Evolutionary conservation across 53 echinoderm and acorn worm genomes (phyloP), one percentile per base, ranked within the genome.

Genomic region (Mesocentrotus franciscanus): DNA sequence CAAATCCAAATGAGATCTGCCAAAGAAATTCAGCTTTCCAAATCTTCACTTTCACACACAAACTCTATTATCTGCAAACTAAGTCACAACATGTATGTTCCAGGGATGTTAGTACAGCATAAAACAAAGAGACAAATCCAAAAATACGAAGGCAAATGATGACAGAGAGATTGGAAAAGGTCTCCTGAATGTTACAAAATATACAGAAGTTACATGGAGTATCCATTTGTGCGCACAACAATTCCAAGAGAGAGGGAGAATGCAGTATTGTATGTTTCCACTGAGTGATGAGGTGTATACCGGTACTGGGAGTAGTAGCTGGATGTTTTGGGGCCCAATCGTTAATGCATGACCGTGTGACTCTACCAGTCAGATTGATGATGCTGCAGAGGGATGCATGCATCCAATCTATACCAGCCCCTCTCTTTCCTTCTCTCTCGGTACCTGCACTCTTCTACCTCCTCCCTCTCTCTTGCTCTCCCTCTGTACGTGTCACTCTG

Each of bases 261-360:
- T 17, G 81, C 17, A 39, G 26, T 4, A 20, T 32, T 29, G 2
- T 81, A 81, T 81, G 5, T 42, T 24, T 39, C 81, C 81, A 81
- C 18, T 7, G 81, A 81, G 81, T 81, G 81, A 36, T 81, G 42
- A 81, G 81, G 42, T 81, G 39, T 81, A 36, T 81, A 81, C 81
- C 29, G 42, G 81, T 81, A 39, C 39, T 36, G 81, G 81, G 17
- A 42, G 81, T 39, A 81, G 42, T 6, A 11, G 81, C 32, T 78
- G 42, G 42, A 81, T 81, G 81, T 81, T 81, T 81, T 81, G 81
- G 42, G 42, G 81, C 42, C 81, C 81, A 42, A 81, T 81, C 81
- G 36, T 36, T 81, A 81, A 33, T 81, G 81, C 81, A 9, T 81
- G 81, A 81, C 78, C 81, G 81, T 81, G 81, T 81, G 81, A 81